phyloP scores from a whole-genome alignment of 1,140 invertebrate species.

The Rhopalosiphum padi region DNA sequence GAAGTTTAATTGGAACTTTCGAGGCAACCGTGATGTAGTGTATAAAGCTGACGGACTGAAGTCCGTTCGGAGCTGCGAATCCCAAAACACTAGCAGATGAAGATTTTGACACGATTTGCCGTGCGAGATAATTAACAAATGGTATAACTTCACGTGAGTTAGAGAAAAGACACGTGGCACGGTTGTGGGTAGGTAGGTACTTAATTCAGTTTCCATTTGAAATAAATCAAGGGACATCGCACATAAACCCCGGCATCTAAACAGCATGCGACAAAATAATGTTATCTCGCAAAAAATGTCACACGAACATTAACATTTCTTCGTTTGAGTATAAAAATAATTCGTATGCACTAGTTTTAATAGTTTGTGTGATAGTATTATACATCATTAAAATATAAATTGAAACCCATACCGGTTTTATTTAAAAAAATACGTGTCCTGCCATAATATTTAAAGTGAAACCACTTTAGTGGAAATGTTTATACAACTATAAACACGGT shows the following conservation, averaged over 20 bases:
- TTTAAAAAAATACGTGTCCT: constrained; percentile 18
- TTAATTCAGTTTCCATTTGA: constrained; percentile 40
- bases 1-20: constrained; percentile 18
- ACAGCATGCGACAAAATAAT: neutral
- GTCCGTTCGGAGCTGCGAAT: neutral
- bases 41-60: neutral
- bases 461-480: neutral
- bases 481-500: neutral
- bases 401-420: neutral
- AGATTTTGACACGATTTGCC: constrained; percentile 24
- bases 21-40: no score
- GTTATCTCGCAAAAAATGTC: no score
- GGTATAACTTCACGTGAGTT: constrained; percentile 8
- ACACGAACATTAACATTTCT: neutral
- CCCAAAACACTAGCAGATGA: constrained; percentile 19
- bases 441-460: neutral
- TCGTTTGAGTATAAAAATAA: neutral
- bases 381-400: neutral
- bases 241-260: neutral
- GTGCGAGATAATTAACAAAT: constrained; percentile 46
- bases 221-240: constrained; percentile 25
- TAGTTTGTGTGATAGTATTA: neutral
- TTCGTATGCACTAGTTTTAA: neutral
- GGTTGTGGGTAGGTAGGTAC: neutral
- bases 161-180: constrained; percentile 6